Percentiles rank a stretch among this genome's conserved stretches.
phyloP scores from a whole-genome alignment of 2,113 vertebrate species.

The Gymnobelideus leadbeateri region DNA sequence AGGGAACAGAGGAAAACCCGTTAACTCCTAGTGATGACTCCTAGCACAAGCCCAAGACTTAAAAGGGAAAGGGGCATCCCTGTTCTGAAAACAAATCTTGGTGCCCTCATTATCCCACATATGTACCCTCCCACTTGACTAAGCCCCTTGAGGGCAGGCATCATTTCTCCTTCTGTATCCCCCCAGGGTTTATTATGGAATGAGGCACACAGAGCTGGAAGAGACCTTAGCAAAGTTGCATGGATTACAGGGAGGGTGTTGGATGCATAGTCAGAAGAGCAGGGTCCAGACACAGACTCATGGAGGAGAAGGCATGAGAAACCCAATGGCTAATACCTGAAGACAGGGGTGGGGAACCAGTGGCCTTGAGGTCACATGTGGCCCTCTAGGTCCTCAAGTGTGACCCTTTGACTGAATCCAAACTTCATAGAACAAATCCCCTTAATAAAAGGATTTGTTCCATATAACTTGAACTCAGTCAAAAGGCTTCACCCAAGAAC shows the following conservation, averaged over 20 bases:
- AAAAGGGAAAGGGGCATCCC: background rate
- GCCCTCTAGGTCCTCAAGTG: too few species aligned
- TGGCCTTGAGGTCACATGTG: too few species aligned
- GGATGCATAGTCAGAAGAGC: background rate
- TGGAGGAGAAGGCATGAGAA: background rate
- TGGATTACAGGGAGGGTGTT: background rate
- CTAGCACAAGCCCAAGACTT: background rate
- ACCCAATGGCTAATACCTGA: background rate
- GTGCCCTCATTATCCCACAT: background rate
- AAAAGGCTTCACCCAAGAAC: too few species aligned
- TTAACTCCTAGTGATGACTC: background rate
- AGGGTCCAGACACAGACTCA: background rate
- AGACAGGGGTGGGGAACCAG: too few species aligned
- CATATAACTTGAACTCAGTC: too few species aligned
- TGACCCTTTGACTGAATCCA: too few species aligned
- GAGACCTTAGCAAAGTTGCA: background rate
- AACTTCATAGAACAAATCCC: too few species aligned
- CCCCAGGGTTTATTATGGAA: background rate
- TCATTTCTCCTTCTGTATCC: background rate
- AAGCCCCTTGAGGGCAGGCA: background rate
- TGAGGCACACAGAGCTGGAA: fast-evolving
- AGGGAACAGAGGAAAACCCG: background rate
- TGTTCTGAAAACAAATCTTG: background rate
- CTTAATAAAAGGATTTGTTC: too few species aligned
- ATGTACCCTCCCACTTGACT: background rate